phyloP scores from a whole-genome alignment of 2,888 invertebrate species.

The Eulithis testata region DNA sequence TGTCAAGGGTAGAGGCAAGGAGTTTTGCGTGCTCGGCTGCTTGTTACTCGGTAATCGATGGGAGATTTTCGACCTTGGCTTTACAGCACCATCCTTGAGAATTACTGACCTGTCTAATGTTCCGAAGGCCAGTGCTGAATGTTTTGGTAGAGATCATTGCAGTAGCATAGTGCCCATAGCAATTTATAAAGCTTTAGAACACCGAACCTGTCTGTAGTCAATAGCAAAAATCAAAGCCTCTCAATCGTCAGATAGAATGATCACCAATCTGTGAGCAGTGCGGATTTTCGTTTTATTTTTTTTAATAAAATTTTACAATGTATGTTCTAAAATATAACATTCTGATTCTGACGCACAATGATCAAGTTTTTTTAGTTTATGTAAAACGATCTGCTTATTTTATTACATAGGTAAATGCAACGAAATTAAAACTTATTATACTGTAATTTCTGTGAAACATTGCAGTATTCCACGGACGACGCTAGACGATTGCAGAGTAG shows the following conservation, averaged over 20 bases:
- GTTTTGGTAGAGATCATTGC: slow-evolving; percentile 6
- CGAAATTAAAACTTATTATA: not conserved
- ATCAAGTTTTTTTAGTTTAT: too few species aligned
- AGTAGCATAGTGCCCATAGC: not conserved
- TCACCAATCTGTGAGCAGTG: too few species aligned
- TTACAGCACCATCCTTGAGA: slow-evolving; percentile 69
- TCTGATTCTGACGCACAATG: too few species aligned
- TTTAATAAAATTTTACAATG: too few species aligned
- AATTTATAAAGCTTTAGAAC: too few species aligned
- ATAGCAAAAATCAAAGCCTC: too few species aligned
- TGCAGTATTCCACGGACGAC: slow-evolving; percentile 18
- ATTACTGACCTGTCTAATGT: slow-evolving; percentile 69
- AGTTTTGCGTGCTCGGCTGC: slow-evolving; percentile 76
- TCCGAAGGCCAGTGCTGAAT: slow-evolving; percentile 49
- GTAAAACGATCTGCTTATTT: too few species aligned
- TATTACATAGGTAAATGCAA: too few species aligned
- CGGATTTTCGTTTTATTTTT: too few species aligned
- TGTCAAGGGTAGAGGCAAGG: slow-evolving; percentile 77
- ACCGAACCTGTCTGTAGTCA: too few species aligned
- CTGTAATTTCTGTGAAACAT: not conserved
- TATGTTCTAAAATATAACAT: too few species aligned
- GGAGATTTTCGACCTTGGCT: slow-evolving; percentile 80
- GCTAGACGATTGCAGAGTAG: slow-evolving; percentile 36
- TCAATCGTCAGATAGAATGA: too few species aligned
- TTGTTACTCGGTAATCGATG: slow-evolving; percentile 72